A percentile compares a stretch with the other conserved stretches of the same genome.
Conservation (phyloP, 2,113 vertebrate species). For the Pionites leucogaster region DNA sequence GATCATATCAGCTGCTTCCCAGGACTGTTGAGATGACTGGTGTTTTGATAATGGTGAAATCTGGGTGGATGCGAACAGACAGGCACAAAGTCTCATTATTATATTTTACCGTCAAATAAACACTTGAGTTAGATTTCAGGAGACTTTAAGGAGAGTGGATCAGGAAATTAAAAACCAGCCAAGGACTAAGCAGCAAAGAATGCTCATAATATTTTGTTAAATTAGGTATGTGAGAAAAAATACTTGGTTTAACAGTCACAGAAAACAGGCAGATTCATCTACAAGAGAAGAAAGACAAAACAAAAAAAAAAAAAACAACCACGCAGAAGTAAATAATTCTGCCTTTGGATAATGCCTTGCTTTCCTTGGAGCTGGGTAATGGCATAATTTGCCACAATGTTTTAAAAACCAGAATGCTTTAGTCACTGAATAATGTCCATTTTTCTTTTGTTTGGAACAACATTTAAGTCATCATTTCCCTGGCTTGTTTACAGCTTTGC, state of each 20-base stretch:
- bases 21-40: neutral
- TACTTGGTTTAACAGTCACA: neutral
- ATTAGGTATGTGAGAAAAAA: neutral
- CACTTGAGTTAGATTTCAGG: neutral
- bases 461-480: neutral
- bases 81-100: neutral
- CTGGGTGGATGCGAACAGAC: neutral
- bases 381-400: neutral
- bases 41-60: neutral
- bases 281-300: neutral
- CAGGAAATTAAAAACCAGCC: neutral
- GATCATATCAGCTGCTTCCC: neutral
- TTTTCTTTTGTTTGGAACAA: neutral
- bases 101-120: neutral
- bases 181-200: neutral
- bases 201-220: rapidly evolving
- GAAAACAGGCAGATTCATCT: neutral
- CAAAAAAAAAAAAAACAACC: no score
- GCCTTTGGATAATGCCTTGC: neutral
- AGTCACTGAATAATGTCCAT: neutral
- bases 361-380: neutral
- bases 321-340: neutral
- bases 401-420: neutral
- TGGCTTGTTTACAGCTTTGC: neutral
- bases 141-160: neutral